Base-by-base conservation (phyloP, 2,113 vertebrate genomes). In the Poicephalus gulielmi region DNA sequence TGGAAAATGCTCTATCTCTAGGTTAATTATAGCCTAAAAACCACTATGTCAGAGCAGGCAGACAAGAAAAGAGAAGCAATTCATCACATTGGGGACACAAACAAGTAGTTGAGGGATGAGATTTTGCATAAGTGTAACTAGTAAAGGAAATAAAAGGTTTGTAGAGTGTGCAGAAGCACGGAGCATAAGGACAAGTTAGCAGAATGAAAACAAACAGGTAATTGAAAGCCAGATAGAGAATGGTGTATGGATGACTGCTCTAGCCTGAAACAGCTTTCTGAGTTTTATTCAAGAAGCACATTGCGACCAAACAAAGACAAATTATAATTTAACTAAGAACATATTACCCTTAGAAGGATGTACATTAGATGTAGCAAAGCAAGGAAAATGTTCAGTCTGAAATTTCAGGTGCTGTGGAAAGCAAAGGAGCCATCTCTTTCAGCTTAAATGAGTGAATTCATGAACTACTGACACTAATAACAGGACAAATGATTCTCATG, bases 11-110 rank as follows among this genome's bases (percentile, higher is more conserved):
- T 55, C 53, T 75, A 50, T 23, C 88, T 93, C 37, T 86, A 67
- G 64, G 68, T 93, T 95, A 93, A 95, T 94, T 92, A 92, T 67
- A 91, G 50, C 55, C 57, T 92, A 78, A 93, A 94, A 44, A 15
- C 2, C 50, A 55, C 90, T 88, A 81, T 90, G 68, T 63, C 83
- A 90, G 80, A 90, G 22, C 11, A 94, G n/a, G 24, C 33, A 83
- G 76, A 88, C 67, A 88, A 75, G 74, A 90, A 83, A 80, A 89
- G 71, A 85, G 62, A 76, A 81, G 55, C 60, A 88, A 88, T 90
- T 91, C n/a, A 60, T 96, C 83, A 68, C 19, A 68, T 0, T 53
- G 33, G 43, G 64, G 55, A 83, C 64, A 81, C 14, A 92, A 70
- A 33, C 50, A 92, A 93, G 90, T 96, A 93, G 37, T 19, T 83